Evolutionary conservation across 2,888 invertebrate genomes (phyloP), one percentile per base, ranked within the genome.

Genomic region (Chalcosyrphus nemorum): DNA sequence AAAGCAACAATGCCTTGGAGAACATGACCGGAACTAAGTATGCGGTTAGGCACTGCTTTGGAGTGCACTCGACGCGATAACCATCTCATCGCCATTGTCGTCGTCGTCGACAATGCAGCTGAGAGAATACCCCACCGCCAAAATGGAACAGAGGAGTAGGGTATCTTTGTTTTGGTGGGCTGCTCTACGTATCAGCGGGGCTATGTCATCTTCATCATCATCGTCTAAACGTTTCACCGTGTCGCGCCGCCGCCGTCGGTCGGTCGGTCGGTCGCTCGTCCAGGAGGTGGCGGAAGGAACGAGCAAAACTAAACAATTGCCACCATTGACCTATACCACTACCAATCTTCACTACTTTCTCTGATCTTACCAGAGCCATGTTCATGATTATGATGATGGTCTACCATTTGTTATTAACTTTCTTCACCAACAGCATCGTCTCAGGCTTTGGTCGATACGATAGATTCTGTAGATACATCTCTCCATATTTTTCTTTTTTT

Each of bases 331-430:
- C 84, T 75, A 80, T 74, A 70, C 84, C 70, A 80, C 78, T 75
- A 66, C 72, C 68, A 78, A 84, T 84, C 78, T 74, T 84, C 78
- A 78, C 74, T 84, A 84, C 84, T 84, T 84, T 84, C 84, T 84
- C 84, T 84, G 84, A 80, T 84, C 84, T 84, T 52, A 35, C 32
- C 24, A 24, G 21, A 84, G 74, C 84, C 74, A 65, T 78, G 76
- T 38, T 68, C 72, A 63, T 84, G 74, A 74, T 82, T 71, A 82
- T 61, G 77, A 66, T 72, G 82, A 68, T 82, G 68, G 74, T 70
- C 65, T 45, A 32, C 84, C 78, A 84, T 84, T 84, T 84, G 78
- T 84, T 80, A 78, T 84, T 84, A 84, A 80, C 84, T 84, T 84
- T 84, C 84, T 78, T 84, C 70, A 80, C 78, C 84, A 84, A 68